Base-by-base conservation (phyloP, 2,888 invertebrate species). In the Harpagoxenus sublaevis region DNA sequence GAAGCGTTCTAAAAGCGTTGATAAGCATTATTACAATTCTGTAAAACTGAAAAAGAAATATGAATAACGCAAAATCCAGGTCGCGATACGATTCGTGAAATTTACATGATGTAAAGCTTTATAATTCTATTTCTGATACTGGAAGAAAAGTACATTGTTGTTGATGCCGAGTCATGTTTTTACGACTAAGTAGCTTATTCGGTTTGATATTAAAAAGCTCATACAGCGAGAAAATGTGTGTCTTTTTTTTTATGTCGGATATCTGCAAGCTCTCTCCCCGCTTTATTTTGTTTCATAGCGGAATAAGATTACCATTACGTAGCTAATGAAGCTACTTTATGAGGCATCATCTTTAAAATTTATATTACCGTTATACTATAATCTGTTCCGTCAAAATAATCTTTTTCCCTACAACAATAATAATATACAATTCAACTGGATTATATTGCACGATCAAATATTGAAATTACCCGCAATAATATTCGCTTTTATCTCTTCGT, bases 41-140 rank as follows among this genome's bases (percentile, higher is more conserved):
- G 71, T 39, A 79, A 70, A 71, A 71, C 66, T 48, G 18, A 81
- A 62, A 71, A 71, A 23, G 60, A 51, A 48, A 57, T 79, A 28
- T 18, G 31, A 39, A 23, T 57, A 60, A 60, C 31, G 57, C 23
- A 70, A 79, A 70, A 70, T 79, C 18, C 70, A 35, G 23, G 10
- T 35, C 48, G 31, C 57, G 57, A 70, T 35, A 57, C 68, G 77
- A 66, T 39, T 28, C 55, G 48, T 55, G 42, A 66, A 35, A 55
- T 68, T 31, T 57, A 10, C 45, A 39, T 39, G 51, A 60, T 57
- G 35, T 66, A 60, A 48, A 60, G 60, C n/a, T 71, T 71, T 71
- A 23, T 68, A 78, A 57, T 62, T 71, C 60, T 65, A 12, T 35
- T 68, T 35, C 68, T 55, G 45, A 68, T 57, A 57, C 57, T 57